Base-by-base conservation (phyloP, 2,113 vertebrate species). In the Apistogramma diplotaenia region DNA sequence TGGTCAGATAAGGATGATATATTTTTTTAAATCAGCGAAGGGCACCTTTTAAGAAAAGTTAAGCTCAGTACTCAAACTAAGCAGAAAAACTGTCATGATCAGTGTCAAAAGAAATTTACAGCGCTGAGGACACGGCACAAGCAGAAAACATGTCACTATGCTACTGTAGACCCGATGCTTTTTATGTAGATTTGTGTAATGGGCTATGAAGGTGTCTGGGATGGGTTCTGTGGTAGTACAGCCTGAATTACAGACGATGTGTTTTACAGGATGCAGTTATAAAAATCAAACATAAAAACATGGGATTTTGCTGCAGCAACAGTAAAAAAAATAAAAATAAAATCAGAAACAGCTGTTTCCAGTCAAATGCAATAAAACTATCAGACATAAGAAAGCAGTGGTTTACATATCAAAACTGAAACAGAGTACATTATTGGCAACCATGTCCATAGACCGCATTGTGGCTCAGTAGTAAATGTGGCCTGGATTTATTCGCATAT, bases 1-100 rank as follows among this genome's bases (percentile, higher is more conserved):
- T 21, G 9, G 23, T 74, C 72, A 67, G 79, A 83, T 84, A 85
- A 88, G 60, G 27, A 43, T 70, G 55, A 54, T 65, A 12, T 81
- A 8, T 12, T 0, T 49, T 43, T 43, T 43, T 43, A 46, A 40
- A 58, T 60, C 54, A 49, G 23, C 51, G 79, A 89, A 88, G 88
- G 79, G 72, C 79, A 53, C 35, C 25, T 71, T 80, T 70, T 21
- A 67, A 53, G 27, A 82, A 49, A 82, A 21, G 72, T 82, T 85
- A 43, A 71, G 31, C 85, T 80, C 21, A 33, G 43, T 70, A 70
- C 43, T 49, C 62, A 70, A 15, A 16, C 62, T 29, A 29, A 49
- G 11, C 21, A 59, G 74, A 83, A 74, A 82, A 74, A 74, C 72
- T 54, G 49, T 85, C 67, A 74, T 65, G 53, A 85, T 59, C 16